Conservation (phyloP, 2,888 invertebrate species). For the Dermolepida albohirtum region DNA sequence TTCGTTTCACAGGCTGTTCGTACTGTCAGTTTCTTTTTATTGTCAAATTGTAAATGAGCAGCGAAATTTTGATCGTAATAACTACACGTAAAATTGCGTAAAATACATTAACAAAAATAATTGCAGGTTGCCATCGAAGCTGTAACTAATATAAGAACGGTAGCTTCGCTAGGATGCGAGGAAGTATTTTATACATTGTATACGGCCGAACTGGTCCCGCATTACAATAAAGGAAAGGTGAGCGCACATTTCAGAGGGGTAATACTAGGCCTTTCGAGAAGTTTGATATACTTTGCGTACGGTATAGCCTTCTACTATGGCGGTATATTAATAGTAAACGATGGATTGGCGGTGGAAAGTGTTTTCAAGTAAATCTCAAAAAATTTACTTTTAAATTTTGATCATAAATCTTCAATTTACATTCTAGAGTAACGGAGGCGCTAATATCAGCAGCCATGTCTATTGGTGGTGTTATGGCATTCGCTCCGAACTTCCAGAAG, state of each 20-base stretch:
- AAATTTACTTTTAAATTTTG: not conserved
- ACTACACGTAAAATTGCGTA: no score
- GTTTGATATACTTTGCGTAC: slow-evolving; percentile 70
- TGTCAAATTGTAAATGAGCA: no score
- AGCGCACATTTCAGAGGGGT: slow-evolving; percentile 74
- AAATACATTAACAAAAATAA: no score
- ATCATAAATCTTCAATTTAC: not conserved
- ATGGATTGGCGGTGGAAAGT: slow-evolving; percentile 69
- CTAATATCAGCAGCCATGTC: slow-evolving; percentile 78
- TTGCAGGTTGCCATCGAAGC: slow-evolving; percentile 76
- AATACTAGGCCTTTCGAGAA: slow-evolving; percentile 75
- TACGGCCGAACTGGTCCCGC: slow-evolving; percentile 68
- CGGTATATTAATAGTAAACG: slow-evolving; percentile 74
- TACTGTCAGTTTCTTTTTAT: no score
- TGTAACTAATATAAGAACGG: slow-evolving; percentile 78
- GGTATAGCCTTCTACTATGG: slow-evolving; percentile 73
- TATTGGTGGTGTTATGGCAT: slow-evolving; percentile 75
- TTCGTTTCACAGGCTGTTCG: not conserved
- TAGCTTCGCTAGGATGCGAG: slow-evolving; percentile 77
- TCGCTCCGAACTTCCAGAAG: slow-evolving; percentile 86
- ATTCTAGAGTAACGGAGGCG: slow-evolving; percentile 76
- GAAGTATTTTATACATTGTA: slow-evolving; percentile 73
- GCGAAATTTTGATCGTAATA: no score
- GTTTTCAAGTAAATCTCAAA: slow-evolving; percentile 76
- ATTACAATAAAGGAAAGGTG: slow-evolving; percentile 68